Evolutionary conservation across 2,113 vertebrate species (phyloP), one percentile per base, ranked within the genome.

Genomic region (Micromys minutus): DNA sequence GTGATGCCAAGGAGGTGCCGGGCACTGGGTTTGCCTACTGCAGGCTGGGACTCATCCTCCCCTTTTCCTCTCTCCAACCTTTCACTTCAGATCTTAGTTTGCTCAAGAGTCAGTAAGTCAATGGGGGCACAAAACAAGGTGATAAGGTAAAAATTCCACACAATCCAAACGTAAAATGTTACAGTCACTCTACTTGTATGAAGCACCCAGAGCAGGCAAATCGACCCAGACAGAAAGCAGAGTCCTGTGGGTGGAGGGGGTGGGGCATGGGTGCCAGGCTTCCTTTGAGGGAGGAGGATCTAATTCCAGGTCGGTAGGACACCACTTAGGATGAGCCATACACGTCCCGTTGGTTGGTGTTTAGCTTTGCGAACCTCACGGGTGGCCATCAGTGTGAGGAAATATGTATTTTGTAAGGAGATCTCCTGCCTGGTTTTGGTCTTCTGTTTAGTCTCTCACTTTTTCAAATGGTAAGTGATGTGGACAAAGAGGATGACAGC

Each of bases 281-380:
- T 87, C 39, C 24, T 84, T 36, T 26, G 65, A 39, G 81, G 45
- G n/a, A 7, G 2, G 65, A 8, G 12, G 72, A 76, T n/a, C n/a
- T n/a, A n/a, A n/a, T n/a, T n/a, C n/a, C 65, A 34, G 11, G 52
- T 47, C 42, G 39, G 34, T 7, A 57, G 57, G 12, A 50, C 0
- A 15, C 19, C 39, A 34, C 2, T 5, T 34, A 55, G 52, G 67
- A 21, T 39, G 7, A 76, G 3, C 0, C 7, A 2, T 19, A 36
- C 1, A 6, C 45, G 59, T 91, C 67, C 12, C 61, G 57, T 65
- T 15, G 22, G 50, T 16, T 52, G 22, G 5, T 50, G 57, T 47
- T 22, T 34, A 67, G 57, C 39, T 59, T 57, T 17, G 12, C 21
- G 36, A 83, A 67, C 76, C 76, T 87, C 77, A 15, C 24, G 69